phyloP scores from a whole-genome alignment of 2,797 vertebrate genomes.

The Poecilia velifera region DNA sequence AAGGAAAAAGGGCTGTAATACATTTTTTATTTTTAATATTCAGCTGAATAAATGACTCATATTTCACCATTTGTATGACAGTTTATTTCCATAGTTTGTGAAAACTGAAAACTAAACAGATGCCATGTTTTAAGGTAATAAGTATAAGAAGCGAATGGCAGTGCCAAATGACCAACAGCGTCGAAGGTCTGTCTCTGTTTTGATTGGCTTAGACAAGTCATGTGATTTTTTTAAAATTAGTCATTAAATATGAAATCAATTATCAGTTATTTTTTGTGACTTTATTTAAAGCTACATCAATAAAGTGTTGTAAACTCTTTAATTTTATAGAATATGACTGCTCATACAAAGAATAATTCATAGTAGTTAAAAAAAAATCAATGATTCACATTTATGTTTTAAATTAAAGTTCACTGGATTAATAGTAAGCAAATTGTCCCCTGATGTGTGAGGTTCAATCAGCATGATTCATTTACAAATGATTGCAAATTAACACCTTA shows the following conservation, averaged over 20 bases:
- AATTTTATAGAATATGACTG: background rate
- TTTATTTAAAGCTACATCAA: background rate
- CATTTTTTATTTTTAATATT: background rate
- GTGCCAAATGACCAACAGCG: background rate
- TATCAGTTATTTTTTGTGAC: background rate
- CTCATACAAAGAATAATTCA: background rate
- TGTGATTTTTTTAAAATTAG: background rate
- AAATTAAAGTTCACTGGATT: background rate
- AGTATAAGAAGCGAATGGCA: background rate
- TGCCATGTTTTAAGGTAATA: background rate
- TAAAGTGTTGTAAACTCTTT: background rate
- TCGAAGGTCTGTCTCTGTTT: background rate
- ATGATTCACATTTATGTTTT: background rate
- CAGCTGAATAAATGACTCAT: background rate
- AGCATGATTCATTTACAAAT: background rate
- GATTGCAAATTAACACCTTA: background rate
- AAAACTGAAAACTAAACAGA: background rate
- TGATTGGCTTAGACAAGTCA: background rate
- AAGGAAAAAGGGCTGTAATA: background rate
- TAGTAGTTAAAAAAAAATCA: background rate
- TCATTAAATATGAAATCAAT: background rate
- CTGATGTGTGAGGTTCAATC: background rate
- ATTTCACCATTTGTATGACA: background rate
- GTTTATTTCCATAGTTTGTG: background rate
- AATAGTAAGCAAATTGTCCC: background rate